Evolutionary conservation across 2,888 invertebrate genomes (phyloP), one percentile per base, ranked within the genome.

Genomic region (Dexiosoma caninum): DNA sequence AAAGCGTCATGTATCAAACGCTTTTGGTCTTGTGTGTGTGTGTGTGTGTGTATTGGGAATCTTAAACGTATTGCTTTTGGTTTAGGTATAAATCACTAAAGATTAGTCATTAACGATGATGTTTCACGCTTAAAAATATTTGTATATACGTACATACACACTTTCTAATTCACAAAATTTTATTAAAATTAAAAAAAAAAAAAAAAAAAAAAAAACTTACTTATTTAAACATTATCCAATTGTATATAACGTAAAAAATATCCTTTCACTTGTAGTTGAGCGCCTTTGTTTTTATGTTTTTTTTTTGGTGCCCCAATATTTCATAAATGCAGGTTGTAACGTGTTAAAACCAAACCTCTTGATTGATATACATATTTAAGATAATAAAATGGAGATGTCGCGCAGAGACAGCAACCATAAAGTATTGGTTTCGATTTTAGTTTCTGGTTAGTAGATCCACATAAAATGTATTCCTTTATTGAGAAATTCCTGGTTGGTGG

Each of bases 201-300:
- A 8, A 57, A 51, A 16, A n/a, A 32, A 35, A 44, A 21, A 8
- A 57, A 44, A 30, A 53, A 86, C 87, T 87, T 75, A 87, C 87
- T 87, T 87, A 86, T 85, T 87, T 87, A 86, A 59, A 84, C 87
- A 86, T 87, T 87, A 87, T 87, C 85, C 81, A 83, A 83, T 84
- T 57, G 64, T 74, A 83, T 85, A 87, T 87, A 87, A 87, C 85
- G 87, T 87, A 87, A 87, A 86, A 87, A 87, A 87, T 87, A 87
- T 87, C 87, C 87, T 76, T 82, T 81, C 79, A 77, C 79, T 75
- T 35, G 12, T 46, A 55, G n/a, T 35, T 14, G 21, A 71, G 60
- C 55, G 40, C 57, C 7, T 23, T 57, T 30, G 16, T 40, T 16
- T n/a, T n/a, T n/a, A n/a, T n/a, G n/a, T n/a, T n/a, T n/a, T n/a